Conservation (phyloP, 2,113 vertebrate species). For the Eurystomus gularis region DNA sequence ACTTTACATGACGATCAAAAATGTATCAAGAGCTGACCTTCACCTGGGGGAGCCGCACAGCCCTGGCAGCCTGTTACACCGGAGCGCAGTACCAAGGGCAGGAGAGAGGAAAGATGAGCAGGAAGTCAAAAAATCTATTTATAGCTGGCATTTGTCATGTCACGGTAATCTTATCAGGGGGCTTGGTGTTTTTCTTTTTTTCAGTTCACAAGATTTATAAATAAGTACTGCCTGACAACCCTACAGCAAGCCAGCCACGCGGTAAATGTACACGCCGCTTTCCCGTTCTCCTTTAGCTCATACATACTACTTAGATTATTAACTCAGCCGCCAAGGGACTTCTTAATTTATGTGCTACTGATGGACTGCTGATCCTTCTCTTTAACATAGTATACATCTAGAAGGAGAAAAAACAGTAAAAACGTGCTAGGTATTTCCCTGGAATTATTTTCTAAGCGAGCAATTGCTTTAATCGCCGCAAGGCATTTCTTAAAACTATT, state of each 20-base stretch:
- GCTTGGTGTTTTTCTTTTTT: not conserved
- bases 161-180: conserved; percentile 6
- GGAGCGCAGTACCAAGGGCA: fast-evolving
- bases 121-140: conserved; percentile 45
- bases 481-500: conserved; percentile 7
- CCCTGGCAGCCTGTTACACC: not conserved
- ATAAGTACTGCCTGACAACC: not conserved
- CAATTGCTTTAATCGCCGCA: not conserved
- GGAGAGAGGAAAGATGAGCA: not conserved
- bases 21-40: conserved; percentile 42
- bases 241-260: not conserved
- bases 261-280: not conserved
- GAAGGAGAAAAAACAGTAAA: not conserved
- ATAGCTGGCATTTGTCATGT: conserved; percentile 4
- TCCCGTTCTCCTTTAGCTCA: not conserved
- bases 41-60: conserved; percentile 27
- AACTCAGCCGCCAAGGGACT: not conserved
- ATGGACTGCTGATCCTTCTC: conserved; percentile 12
- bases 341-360: not conserved
- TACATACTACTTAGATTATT: not conserved
- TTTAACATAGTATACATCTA: not conserved
- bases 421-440: not conserved
- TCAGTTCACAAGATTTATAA: not conserved
- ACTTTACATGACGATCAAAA: conserved; percentile 57
- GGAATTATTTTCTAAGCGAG: not conserved